These are phyloP conservation scores for Neodiprion fabricii DNA, from an alignment of 1,140 invertebrate genomes.

Conservation along the genomic window DNA sequence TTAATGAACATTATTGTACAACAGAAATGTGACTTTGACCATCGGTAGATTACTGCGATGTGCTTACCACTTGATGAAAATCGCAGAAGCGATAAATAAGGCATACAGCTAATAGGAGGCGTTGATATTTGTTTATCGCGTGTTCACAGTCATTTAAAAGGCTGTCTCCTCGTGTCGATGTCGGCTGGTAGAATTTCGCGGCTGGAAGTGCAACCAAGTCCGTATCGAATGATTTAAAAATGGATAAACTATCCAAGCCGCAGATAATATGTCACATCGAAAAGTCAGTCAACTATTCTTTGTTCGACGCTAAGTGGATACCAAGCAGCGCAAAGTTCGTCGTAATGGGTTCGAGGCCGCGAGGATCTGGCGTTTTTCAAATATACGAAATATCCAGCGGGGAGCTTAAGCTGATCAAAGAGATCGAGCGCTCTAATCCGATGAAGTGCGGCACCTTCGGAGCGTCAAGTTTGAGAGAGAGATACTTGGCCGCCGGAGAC, in stretches of 20 bases:
- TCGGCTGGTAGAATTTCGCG: no score
- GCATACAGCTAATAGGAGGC: no score
- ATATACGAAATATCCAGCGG: conserved; percentile 83
- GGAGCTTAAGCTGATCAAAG: conserved; percentile 74
- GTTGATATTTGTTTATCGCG: no score
- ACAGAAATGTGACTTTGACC: no score
- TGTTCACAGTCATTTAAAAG: no score
- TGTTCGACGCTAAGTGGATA: conserved; percentile 95
- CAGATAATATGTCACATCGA: conserved; percentile 90
- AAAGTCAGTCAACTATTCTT: conserved; percentile 82
- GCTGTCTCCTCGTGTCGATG: no score
- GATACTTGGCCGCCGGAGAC: conserved; percentile 89
- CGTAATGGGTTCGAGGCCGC: conserved; percentile 83
- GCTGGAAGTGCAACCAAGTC: no score
- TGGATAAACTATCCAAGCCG: conserved; percentile 75
- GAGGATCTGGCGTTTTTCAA: conserved; percentile 84
- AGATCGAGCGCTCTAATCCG: conserved; percentile 79
- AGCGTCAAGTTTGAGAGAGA: conserved; percentile 78
- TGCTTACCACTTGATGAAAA: no score
- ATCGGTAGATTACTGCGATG: no score
- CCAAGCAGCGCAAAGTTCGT: conserved; percentile 92
- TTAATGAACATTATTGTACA: no score
- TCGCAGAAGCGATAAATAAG: no score
- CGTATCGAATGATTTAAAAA: conserved; percentile 19
- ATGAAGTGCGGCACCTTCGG: conserved; percentile 95